Evolutionary conservation across 2,113 vertebrate species (phyloP).

Genomic region (Atractosteus spatula): DNA sequence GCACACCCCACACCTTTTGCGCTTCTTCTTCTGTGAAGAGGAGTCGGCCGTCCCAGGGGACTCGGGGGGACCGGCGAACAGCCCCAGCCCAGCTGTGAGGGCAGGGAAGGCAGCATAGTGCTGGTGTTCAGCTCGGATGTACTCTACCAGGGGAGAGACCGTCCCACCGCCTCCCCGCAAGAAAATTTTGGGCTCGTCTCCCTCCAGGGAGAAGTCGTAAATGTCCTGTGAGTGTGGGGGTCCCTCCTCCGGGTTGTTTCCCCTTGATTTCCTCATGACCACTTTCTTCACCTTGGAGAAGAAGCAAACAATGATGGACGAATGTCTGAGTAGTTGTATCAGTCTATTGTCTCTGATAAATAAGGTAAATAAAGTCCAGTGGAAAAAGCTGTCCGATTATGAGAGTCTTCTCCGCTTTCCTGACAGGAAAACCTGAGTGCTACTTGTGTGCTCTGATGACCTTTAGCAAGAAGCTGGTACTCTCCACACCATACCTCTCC

Average conservation of each 20-base stretch:
- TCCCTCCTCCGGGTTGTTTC: constrained; percentile 20
- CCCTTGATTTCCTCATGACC: constrained; percentile 45
- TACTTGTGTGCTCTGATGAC: too few species aligned
- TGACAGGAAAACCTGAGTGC: too few species aligned
- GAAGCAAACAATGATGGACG: neutral
- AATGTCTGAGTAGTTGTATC: neutral
- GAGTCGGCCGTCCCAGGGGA: constrained; percentile 30
- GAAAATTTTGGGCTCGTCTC: constrained; percentile 43
- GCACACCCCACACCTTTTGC: constrained; percentile 78
- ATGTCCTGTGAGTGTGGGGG: constrained; percentile 36
- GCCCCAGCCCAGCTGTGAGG: neutral
- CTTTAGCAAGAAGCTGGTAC: constrained; percentile 6
- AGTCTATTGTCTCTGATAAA: neutral
- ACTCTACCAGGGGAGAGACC: constrained; percentile 59
- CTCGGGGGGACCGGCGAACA: constrained; percentile 18
- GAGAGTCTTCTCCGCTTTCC: neutral
- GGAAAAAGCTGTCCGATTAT: neutral
- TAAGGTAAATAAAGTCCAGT: too few species aligned
- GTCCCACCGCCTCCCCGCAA: constrained; percentile 30
- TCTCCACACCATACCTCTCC: neutral
- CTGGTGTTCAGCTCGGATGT: constrained; percentile 63
- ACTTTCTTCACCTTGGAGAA: constrained; percentile 6
- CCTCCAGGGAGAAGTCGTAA: constrained; percentile 43
- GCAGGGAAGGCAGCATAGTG: constrained; percentile 55
- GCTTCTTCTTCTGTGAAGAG: constrained; percentile 64